Evolutionary conservation across 2,888 invertebrate species (phyloP).

Genomic region (Troides oblongomaculatus): DNA sequence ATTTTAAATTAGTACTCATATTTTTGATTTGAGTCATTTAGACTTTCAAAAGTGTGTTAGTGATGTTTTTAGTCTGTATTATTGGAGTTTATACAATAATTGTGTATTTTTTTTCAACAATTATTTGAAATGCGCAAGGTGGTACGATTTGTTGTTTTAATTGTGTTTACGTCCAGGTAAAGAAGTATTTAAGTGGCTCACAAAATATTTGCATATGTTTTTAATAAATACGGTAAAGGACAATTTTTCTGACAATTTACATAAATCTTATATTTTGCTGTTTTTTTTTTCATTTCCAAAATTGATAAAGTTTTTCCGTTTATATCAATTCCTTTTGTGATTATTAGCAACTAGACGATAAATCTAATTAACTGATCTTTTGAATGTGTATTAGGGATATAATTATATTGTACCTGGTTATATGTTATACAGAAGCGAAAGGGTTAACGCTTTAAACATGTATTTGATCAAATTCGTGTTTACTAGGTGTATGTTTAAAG

Average conservation of each 20-base stretch:
- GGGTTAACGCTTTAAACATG: conserved; percentile 73
- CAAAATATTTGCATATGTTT: neutral
- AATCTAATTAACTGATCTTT: neutral
- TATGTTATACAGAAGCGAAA: neutral
- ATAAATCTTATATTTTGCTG: neutral
- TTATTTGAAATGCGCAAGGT: neutral
- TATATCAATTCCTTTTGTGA: conserved; percentile 20
- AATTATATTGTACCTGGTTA: neutral
- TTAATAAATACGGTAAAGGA: neutral
- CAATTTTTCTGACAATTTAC: neutral
- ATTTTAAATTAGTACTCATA: neutral
- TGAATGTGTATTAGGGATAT: neutral
- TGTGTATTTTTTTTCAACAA: neutral
- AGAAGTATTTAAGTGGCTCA: neutral
- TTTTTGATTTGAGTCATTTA: neutral
- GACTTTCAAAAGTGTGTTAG: neutral
- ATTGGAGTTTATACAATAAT: neutral
- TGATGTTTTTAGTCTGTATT: neutral
- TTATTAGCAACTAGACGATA: neutral
- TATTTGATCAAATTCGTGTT: conserved; percentile 76
- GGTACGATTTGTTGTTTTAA: neutral
- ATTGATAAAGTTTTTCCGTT: too few relatives aligned
- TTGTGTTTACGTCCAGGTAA: neutral
- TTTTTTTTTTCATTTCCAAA: neutral
- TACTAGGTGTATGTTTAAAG: conserved; percentile 49